A percentile compares a stretch with the other conserved stretches of the same genome.
phyloP scores from a whole-genome alignment of 2,888 invertebrate species.

The Spisula solida region DNA sequence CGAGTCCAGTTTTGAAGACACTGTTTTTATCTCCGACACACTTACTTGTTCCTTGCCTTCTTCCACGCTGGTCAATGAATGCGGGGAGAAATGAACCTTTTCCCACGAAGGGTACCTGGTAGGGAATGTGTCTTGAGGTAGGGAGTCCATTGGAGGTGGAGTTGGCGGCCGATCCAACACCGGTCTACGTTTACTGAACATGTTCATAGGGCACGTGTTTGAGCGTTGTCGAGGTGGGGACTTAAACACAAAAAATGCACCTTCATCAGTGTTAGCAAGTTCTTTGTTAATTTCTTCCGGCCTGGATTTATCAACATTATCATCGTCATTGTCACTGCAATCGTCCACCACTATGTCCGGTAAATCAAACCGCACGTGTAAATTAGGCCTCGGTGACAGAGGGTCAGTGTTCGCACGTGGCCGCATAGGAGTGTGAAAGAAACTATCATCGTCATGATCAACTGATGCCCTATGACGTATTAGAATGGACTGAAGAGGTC shows the following conservation, averaged over 20 bases:
- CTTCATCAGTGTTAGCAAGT: constrained; percentile 64
- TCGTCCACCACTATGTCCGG: constrained; percentile 71
- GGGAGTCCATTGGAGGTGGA: constrained; percentile 57
- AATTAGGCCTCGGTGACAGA: constrained; percentile 55
- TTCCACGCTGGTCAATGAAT: constrained; percentile 61
- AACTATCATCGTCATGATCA: constrained; percentile 55
- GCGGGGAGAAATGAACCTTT: constrained; percentile 64
- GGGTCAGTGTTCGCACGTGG: constrained; percentile 71
- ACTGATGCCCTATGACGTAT: constrained; percentile 31
- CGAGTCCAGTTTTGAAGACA: constrained; percentile 19
- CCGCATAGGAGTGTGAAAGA: constrained; percentile 54
- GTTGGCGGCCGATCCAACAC: constrained; percentile 48
- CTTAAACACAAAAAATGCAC: constrained; percentile 71
- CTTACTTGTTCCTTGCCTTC: constrained; percentile 46
- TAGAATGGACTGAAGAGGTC: constrained; percentile 54
- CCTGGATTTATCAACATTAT: constrained; percentile 49
- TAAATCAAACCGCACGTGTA: constrained; percentile 69
- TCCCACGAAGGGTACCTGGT: constrained; percentile 53
- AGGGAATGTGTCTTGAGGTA: constrained; percentile 51
- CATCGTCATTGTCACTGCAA: constrained; percentile 68
- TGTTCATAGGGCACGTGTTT: constrained; percentile 67
- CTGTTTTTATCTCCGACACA: background rate
- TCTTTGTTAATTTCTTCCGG: constrained; percentile 63
- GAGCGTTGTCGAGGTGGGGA: constrained; percentile 69
- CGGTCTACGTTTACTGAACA: constrained; percentile 55